These are phyloP conservation scores for Synergus japonicus DNA, from an alignment of 2,888 invertebrate species.

Conservation along the genomic window DNA sequence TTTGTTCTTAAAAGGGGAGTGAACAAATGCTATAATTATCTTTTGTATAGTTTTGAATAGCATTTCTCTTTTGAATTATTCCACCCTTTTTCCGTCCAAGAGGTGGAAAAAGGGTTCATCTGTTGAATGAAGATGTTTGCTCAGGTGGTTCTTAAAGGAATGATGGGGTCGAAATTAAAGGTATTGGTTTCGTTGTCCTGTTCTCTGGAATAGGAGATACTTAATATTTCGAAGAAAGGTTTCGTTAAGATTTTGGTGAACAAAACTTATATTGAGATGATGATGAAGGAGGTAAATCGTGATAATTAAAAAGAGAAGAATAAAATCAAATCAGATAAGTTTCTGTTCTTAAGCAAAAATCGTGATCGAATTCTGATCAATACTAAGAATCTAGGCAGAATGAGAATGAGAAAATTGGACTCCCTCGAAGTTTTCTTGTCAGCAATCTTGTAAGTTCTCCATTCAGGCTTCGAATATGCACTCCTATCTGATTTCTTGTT, in stretches of 20 bases:
- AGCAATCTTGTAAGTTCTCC: background rate
- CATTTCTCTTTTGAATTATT: too few species aligned
- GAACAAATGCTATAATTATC: too few species aligned
- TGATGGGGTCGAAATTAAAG: background rate
- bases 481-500: conserved; percentile 12
- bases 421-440: conserved; percentile 21
- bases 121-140: conserved; percentile 6
- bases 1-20: too few species aligned
- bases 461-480: conserved; percentile 8
- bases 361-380: conserved; percentile 2
- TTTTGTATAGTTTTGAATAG: too few species aligned
- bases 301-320: background rate
- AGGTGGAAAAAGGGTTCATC: background rate
- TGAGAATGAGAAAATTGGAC: conserved; percentile 13
- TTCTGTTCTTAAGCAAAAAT: background rate
- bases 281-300: background rate
- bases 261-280: background rate
- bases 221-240: background rate
- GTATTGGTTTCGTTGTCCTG: background rate
- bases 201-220: background rate
- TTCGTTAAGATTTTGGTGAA: background rate
- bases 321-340: background rate
- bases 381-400: conserved; percentile 6
- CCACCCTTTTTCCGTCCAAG: background rate
- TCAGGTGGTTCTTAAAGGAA: background rate